phyloP scores from a whole-genome alignment of 2,797 vertebrate genomes.

The Phyllotis vaccarum region DNA sequence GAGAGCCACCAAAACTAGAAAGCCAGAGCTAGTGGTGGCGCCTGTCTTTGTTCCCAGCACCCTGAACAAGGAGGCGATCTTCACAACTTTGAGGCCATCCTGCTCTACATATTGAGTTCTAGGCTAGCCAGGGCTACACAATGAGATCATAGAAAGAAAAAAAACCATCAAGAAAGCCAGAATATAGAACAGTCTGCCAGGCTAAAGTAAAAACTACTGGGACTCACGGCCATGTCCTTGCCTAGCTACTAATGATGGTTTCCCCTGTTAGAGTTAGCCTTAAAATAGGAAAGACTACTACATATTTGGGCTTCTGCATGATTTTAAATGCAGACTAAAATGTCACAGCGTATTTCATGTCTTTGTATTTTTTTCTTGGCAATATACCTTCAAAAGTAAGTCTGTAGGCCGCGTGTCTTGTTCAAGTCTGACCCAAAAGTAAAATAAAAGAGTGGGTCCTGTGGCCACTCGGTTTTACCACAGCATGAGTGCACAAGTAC shows the following conservation, averaged over 20 bases:
- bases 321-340: constrained; percentile 40
- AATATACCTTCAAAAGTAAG: constrained; percentile 26
- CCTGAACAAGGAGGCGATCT: background rate
- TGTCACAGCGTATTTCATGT: background rate
- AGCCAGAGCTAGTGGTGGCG: background rate
- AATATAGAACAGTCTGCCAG: background rate
- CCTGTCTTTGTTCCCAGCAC: background rate
- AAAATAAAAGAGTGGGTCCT: background rate
- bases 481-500: background rate
- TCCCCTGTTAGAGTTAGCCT: constrained; percentile 6
- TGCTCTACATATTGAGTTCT: background rate
- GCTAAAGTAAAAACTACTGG: background rate
- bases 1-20: constrained; percentile 1
- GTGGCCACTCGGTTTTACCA: constrained; percentile 54
- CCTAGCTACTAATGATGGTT: background rate
- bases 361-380: background rate
- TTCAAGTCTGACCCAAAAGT: background rate
- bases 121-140: background rate
- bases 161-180: background rate
- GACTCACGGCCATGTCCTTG: background rate
- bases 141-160: background rate
- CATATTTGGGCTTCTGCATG: background rate
- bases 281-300: background rate
- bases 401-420: constrained; percentile 39
- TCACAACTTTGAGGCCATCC: background rate